Base-by-base conservation (phyloP, 2,113 vertebrate species). In the Megaleporinus macrocephalus region DNA sequence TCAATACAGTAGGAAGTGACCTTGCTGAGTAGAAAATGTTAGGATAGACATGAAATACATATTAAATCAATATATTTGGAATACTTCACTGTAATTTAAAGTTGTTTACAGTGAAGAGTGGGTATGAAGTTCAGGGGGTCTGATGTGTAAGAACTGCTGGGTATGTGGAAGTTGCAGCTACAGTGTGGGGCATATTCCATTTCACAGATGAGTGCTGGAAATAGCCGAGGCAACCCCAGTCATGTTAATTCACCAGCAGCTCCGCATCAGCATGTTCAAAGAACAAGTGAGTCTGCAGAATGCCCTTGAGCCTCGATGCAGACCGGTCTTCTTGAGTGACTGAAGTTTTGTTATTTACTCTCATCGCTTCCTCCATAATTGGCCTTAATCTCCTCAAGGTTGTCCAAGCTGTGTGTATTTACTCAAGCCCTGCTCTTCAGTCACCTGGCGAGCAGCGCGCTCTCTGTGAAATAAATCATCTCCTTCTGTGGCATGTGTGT, bases 361-460 rank as follows among this genome's bases (percentile, higher is more conserved):
- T 0, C 27, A 71, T 33, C 30, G 4, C 29, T 30, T 78, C 72
- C 76, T 74, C 26, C 20, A 47, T 81, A 73, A 81, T 82, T 78
- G 70, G 33, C 57, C 15, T 55, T 75, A 65, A 85, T 76, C 73
- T 72, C 65, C 49, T 57, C 20, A 62, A 57, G 71, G 61, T 79
- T 72, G 36, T 57, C n/a, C 76, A 49, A 30, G 81, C 61, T 33
- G 24, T 73, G 27, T 53, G 36, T 59, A 9, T 79, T 85, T 71
- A 76, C 59, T 66, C 29, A 51, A 77, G 47, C 47, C 71, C 24
- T 3, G 22, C 66, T 55, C 30, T 29, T 63, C 53, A 36, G 18
- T 72, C 78, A 73, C 70, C 79, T 73, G 57, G 41, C 12, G 27
- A 20, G 51, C 26, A 51, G 13, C 20, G 24, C 36, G 27, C 4